These are phyloP conservation scores for Gopherus evgoodei DNA, from an alignment of 2,113 vertebrate species.

Conservation along the genomic window DNA sequence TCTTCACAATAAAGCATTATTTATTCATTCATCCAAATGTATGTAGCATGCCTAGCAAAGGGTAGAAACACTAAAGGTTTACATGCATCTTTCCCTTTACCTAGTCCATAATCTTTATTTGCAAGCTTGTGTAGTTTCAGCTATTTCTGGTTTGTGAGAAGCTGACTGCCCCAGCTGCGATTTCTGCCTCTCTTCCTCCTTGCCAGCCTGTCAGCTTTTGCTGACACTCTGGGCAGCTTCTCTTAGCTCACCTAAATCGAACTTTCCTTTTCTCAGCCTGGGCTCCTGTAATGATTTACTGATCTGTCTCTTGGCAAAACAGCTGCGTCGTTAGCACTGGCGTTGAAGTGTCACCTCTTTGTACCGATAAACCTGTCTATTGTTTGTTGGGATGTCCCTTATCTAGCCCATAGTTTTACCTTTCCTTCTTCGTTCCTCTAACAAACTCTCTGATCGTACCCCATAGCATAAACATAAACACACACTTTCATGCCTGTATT, in stretches of 20 bases:
- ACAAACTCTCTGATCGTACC: fast-evolving
- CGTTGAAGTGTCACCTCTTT: background rate
- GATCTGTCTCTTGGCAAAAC: background rate
- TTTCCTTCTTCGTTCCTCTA: background rate
- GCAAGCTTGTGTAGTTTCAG: background rate
- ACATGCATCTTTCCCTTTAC: background rate
- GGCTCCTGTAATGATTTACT: background rate
- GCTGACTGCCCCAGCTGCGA: background rate
- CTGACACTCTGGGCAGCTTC: background rate
- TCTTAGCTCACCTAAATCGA: background rate
- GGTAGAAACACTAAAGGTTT: background rate
- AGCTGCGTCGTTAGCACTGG: background rate
- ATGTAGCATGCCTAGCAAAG: background rate
- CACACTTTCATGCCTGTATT: fast-evolving
- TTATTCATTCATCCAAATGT: background rate
- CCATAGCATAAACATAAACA: background rate
- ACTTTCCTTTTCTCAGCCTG: background rate
- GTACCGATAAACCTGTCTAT: background rate
- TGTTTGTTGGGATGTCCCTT: background rate
- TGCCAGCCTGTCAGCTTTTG: too few species aligned
- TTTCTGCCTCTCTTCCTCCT: background rate
- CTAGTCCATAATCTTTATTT: background rate
- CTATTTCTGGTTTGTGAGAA: background rate
- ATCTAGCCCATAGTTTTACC: background rate
- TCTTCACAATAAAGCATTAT: background rate